A percentile compares a stretch with the other conserved stretches of the same genome.
phyloP scores from a whole-genome alignment of 1,140 invertebrate genomes.

The Melipona quadrifasciata region DNA sequence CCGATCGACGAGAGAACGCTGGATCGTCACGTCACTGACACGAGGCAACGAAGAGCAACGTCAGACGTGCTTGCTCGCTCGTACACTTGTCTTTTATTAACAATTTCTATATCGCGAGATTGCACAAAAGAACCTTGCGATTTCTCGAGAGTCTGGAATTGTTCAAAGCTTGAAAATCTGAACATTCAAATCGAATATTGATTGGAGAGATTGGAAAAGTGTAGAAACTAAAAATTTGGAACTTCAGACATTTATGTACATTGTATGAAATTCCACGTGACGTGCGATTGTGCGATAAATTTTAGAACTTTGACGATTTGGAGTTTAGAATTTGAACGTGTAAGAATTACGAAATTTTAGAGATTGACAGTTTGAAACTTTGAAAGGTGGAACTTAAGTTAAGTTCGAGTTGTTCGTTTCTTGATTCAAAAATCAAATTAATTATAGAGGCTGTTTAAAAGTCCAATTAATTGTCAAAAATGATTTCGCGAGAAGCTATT shows the following conservation, averaged over 20 bases:
- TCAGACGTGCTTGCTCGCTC: not conserved
- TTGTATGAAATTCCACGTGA: too few relatives aligned
- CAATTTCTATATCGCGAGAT: too few relatives aligned
- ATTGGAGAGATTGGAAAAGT: too few relatives aligned
- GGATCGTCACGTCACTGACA: not conserved
- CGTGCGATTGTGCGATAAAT: not conserved
- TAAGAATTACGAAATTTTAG: not conserved
- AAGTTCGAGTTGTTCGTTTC: too few relatives aligned
- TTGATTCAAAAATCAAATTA: not conserved
- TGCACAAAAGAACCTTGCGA: too few relatives aligned
- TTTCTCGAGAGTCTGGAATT: too few relatives aligned
- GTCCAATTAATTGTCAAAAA: not conserved
- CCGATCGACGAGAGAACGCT: conserved; percentile 30
- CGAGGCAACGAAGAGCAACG: not conserved
- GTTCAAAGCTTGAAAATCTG: too few relatives aligned
- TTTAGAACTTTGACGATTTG: too few relatives aligned
- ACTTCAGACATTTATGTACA: too few relatives aligned
- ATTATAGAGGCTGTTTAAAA: not conserved
- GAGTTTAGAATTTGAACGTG: too few relatives aligned
- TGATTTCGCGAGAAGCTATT: not conserved
- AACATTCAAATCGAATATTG: too few relatives aligned
- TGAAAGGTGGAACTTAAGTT: not conserved
- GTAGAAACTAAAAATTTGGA: too few relatives aligned
- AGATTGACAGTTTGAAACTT: not conserved
- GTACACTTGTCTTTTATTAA: not conserved